A percentile compares a stretch with the other conserved stretches of the same genome.
These are phyloP conservation scores for Cephus cinctus DNA, from an alignment of 1,140 invertebrate species.

Conservation along the genomic window DNA sequence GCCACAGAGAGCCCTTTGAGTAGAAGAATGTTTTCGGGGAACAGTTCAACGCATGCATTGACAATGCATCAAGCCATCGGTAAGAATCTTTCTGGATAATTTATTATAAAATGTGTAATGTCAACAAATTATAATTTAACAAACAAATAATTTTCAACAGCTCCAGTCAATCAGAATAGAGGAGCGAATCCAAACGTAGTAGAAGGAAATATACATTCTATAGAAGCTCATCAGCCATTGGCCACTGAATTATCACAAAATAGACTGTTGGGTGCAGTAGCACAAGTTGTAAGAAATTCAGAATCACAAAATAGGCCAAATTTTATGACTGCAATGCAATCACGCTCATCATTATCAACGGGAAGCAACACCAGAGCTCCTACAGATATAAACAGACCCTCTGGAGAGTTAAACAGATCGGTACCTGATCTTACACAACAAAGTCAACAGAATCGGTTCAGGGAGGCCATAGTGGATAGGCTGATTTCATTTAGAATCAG, in stretches of 20 bases:
- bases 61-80: not conserved
- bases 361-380: not conserved
- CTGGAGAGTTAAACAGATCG: slow-evolving; percentile 22
- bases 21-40: not conserved
- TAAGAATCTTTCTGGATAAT: not conserved
- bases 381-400: slow-evolving; percentile 12
- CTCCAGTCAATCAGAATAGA: not conserved
- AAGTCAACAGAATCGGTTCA: slow-evolving; percentile 25
- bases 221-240: slow-evolving; percentile 2
- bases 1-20: too few relatives aligned
- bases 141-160: not conserved
- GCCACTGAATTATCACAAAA: slow-evolving; percentile 10
- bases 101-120: not conserved
- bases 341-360: slow-evolving; percentile 3
- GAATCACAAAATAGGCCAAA: not conserved
- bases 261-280: slow-evolving; percentile 13
- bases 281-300: slow-evolving; percentile 16
- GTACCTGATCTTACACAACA: slow-evolving; percentile 20
- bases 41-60: not conserved
- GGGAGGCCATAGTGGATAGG: slow-evolving; percentile 30
- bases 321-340: not conserved
- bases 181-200: not conserved
- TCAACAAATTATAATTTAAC: not conserved
- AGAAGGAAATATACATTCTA: slow-evolving; percentile 2
- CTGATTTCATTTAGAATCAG: slow-evolving; percentile 28